Evolutionary conservation across 2,113 vertebrate species (phyloP), one percentile per base, ranked within the genome.

Genomic region (Psettodes erumei): DNA sequence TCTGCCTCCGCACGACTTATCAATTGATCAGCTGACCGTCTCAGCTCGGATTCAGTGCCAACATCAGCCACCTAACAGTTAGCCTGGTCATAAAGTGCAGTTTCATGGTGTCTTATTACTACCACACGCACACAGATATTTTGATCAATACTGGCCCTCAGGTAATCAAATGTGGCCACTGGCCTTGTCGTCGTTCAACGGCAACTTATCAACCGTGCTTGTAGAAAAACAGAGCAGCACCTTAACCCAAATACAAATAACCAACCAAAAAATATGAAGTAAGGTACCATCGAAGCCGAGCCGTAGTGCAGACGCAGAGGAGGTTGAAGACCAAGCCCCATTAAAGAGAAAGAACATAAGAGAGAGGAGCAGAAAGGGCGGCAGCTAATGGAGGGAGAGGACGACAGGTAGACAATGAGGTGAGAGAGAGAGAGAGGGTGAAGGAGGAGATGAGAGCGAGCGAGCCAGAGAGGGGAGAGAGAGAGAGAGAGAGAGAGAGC

Each of bases 401-500:
- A 51, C n/a, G 23, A 19, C 25, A 48, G 38, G 62, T 3, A 42
- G 48, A 70, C 35, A 47, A 23, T 2, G 32, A 25, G 48, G 37
- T 9, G 45, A 50, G 68, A 50, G 45, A 38, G 53, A 63, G 42
- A 35, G 1, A 68, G 56, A 55, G 8, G n/a, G n/a, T n/a, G n/a
- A n/a, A n/a, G n/a, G 16, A 21, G 13, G 50, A 40, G 28, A 56
- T 55, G 16, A n/a, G 59, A 61, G 38, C 53, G n/a, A 42, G 35
- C 38, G 27, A 32, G 23, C 27, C 53, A 47, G 37, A 30, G 35
- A 54, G 13, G 40, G 19, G 61, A 45, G 28, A 23, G 11, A 35
- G 40, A 47, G n/a, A 59, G 42, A 68, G 35, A 50, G 45, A 48
- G 11, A 12, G 32, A 18, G 43, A 50, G n/a, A 55, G 50, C 68